Conservation (phyloP, 2,888 invertebrate species). For the Acanthosepion pharaonis region DNA sequence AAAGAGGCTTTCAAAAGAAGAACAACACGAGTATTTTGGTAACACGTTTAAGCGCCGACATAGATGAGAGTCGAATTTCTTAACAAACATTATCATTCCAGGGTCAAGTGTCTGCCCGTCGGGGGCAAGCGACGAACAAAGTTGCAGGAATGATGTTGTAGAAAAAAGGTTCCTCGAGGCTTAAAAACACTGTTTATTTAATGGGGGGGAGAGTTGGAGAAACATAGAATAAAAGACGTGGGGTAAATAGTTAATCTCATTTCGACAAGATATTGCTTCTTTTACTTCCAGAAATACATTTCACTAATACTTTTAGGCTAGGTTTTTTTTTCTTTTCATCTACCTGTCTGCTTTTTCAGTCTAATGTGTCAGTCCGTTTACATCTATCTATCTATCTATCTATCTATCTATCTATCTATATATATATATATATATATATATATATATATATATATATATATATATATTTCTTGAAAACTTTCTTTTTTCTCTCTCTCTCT, state of each 20-base stretch:
- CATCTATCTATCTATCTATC: no score
- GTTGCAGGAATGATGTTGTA: background rate
- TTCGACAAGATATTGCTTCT: background rate
- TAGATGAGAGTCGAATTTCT: background rate
- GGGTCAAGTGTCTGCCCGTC: background rate
- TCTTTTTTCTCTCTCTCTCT: no score
- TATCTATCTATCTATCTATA: no score
- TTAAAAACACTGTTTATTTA: background rate
- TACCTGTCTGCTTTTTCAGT: no score
- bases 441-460: no score
- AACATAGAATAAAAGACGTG: background rate
- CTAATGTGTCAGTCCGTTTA: no score
- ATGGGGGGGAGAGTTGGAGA: background rate
- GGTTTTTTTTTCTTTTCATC: no score
- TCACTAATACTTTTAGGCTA: no score
- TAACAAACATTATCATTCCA: constrained; percentile 15
- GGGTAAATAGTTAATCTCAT: background rate
- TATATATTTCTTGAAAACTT: no score
- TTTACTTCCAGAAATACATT: background rate
- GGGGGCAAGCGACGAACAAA: background rate
- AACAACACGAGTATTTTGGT: background rate
- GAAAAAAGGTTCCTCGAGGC: background rate
- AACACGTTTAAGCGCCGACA: background rate
- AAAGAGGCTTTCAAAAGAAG: background rate
- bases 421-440: no score